Conservation (phyloP, 2,797 vertebrate species). For the Artibeus lituratus region DNA sequence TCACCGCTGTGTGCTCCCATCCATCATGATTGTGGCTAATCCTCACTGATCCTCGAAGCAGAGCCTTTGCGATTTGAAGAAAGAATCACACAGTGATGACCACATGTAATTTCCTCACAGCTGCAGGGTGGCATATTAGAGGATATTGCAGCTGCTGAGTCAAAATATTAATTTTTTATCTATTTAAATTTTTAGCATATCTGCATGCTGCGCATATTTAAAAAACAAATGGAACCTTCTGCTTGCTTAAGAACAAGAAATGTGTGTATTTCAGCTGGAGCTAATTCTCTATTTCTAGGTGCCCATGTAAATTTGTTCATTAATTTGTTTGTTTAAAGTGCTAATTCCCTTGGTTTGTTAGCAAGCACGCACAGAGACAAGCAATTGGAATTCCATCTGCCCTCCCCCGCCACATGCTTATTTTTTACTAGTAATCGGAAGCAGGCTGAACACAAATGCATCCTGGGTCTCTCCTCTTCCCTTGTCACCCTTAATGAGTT, state of each 20-base stretch:
- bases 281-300: not conserved
- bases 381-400: conserved; percentile 13
- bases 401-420: not conserved
- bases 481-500: conserved; percentile 15
- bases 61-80: conserved; percentile 25
- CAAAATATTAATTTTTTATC: conserved; percentile 59
- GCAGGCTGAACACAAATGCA: not conserved
- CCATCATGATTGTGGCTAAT: conserved; percentile 33
- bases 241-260: conserved; percentile 55
- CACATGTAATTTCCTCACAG: conserved; percentile 55
- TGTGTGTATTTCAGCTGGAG: conserved; percentile 34
- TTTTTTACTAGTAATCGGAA: not conserved
- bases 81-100: conserved; percentile 40
- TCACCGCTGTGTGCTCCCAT: conserved; percentile 54
- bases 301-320: conserved; percentile 26
- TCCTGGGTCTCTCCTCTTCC: not conserved
- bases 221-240: conserved; percentile 39
- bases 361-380: not conserved
- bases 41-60: conserved; percentile 40
- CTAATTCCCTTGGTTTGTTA: conserved; percentile 26
- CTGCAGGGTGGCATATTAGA: conserved; percentile 51
- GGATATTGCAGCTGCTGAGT: conserved; percentile 37
- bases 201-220: conserved; percentile 37
- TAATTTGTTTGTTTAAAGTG: conserved; percentile 49
- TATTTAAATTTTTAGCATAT: conserved; percentile 51